phyloP scores from a whole-genome alignment of 2,113 vertebrate species.

The Microcebus griseorufus region DNA sequence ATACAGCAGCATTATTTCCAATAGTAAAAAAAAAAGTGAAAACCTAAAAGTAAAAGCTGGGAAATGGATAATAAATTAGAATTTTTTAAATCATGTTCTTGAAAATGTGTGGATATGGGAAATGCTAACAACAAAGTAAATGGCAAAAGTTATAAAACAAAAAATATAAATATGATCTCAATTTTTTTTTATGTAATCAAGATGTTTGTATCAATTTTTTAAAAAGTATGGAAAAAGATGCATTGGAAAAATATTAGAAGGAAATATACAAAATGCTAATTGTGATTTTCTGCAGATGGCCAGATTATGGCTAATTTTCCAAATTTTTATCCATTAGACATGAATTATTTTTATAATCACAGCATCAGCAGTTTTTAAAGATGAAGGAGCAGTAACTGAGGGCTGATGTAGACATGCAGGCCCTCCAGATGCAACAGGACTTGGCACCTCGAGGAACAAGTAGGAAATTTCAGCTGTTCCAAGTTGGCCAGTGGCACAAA shows the following conservation, averaged over 20 bases:
- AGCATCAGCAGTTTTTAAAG: neutral
- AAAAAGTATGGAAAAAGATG: neutral
- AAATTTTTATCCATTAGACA: too few relatives aligned
- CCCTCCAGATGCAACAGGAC: neutral
- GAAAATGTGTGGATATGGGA: neutral
- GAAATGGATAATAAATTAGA: neutral
- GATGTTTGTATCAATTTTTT: neutral
- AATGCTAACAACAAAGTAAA: neutral
- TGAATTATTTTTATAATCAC: neutral
- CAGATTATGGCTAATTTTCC: neutral
- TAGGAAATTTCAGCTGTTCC: neutral
- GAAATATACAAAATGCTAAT: neutral
- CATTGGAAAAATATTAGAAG: neutral
- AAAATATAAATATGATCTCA: neutral
- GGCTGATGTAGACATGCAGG: rapidly evolving
- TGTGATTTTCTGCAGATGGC: neutral
- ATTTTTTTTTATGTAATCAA: too few relatives aligned
- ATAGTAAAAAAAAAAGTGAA: neutral
- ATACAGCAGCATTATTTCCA: neutral
- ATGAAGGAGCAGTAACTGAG: neutral
- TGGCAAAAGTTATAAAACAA: neutral
- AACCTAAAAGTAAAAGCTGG: neutral
- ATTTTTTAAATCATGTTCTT: neutral
- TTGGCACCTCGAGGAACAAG: neutral
- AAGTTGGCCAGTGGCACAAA: neutral